Conservation (phyloP, 2,113 vertebrate species). For the Chamaea fasciata region DNA sequence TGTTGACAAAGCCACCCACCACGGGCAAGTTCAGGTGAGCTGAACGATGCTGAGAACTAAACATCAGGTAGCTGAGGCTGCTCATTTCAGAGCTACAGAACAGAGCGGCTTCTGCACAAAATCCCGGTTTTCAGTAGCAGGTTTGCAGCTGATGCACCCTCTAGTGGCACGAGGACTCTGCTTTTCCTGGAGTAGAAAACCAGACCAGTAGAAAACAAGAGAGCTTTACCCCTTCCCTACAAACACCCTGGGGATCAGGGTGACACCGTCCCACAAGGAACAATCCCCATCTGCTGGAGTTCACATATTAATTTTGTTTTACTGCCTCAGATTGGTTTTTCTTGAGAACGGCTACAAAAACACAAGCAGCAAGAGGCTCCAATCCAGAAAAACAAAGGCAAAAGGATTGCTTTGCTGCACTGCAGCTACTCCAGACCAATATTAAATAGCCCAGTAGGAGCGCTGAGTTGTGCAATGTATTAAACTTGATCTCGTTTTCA, state of each 20-base stretch:
- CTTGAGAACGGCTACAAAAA: neutral
- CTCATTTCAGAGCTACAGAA: constrained; percentile 4
- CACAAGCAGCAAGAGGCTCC: neutral
- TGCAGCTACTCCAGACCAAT: neutral
- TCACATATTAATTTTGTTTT: neutral
- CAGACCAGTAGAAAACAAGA: neutral
- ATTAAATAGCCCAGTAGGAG: neutral
- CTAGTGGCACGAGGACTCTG: constrained; percentile 30
- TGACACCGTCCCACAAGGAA: neutral
- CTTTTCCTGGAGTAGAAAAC: neutral
- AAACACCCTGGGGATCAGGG: neutral
- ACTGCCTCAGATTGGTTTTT: neutral
- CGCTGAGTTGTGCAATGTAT: neutral
- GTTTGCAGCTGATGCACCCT: constrained; percentile 17
- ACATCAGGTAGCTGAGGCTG: neutral
- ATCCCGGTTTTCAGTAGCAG: neutral
- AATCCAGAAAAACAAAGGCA: neutral
- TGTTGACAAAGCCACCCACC: constrained; percentile 48
- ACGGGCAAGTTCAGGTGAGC: constrained; percentile 15
- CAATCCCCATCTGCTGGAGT: neutral
- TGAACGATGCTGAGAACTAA: neutral
- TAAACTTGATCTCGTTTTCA: constrained; percentile 15
- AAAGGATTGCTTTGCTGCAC: neutral
- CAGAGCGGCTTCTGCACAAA: neutral
- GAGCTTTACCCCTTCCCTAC: neutral